A percentile compares a stretch with the other conserved stretches of the same genome.
phyloP scores from a whole-genome alignment of 53 echinoderm and acorn worm species.

The Luidia sarsii region DNA sequence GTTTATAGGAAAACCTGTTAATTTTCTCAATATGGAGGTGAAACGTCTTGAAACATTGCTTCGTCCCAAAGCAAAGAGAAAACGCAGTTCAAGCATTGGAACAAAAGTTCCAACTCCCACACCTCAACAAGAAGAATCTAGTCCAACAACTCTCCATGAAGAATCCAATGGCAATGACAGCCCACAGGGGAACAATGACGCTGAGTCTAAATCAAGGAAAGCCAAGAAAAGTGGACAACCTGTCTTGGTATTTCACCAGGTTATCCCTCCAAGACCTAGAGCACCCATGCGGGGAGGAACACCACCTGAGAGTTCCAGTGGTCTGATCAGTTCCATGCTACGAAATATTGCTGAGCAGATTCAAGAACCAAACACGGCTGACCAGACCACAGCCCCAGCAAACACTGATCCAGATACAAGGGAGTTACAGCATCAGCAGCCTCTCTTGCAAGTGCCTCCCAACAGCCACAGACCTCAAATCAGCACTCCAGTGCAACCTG shows the following conservation, averaged over 20 bases:
- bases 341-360: conserved; percentile 61
- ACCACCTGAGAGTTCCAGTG: conserved; percentile 39
- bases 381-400: conserved; percentile 32
- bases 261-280: conserved; percentile 46
- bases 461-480: conserved; percentile 51
- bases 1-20: conserved; percentile 34
- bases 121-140: conserved; percentile 18
- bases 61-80: conserved; percentile 50
- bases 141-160: conserved; percentile 17
- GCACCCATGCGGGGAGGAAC: conserved; percentile 50
- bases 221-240: conserved; percentile 45
- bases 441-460: conserved; percentile 55
- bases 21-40: conserved; percentile 35
- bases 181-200: too few species aligned
- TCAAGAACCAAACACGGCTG: conserved; percentile 48
- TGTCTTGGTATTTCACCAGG: conserved; percentile 44
- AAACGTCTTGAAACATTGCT: conserved; percentile 39
- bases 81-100: conserved; percentile 10
- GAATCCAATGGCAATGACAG: conserved; percentile 43
- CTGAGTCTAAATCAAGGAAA: conserved; percentile 42
- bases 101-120: conserved; percentile 22
- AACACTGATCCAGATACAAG: conserved; percentile 28
- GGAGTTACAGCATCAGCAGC: conserved; percentile 40
- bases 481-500: conserved; percentile 24
- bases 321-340: conserved; percentile 58